Evolutionary conservation across 2,888 invertebrate genomes (phyloP).

Genomic region (Ormia ochracea): DNA sequence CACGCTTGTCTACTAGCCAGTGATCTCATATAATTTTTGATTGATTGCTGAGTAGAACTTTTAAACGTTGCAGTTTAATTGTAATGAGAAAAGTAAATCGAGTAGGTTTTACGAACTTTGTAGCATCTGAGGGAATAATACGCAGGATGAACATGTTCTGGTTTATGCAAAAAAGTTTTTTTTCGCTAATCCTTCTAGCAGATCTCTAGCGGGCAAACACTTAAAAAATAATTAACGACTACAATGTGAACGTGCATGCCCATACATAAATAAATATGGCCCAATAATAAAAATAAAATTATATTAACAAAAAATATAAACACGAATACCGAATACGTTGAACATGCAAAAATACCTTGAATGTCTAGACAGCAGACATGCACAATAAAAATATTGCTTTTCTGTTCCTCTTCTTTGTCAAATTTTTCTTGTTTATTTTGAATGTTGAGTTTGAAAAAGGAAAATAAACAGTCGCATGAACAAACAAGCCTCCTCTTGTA

Average conservation of each 20-base stretch:
- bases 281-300: constrained; percentile 46
- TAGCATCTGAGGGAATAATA: not conserved
- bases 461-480: no score
- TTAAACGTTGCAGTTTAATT: not conserved
- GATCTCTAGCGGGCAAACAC: constrained; percentile 16
- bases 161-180: constrained; percentile 42
- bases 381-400: constrained; percentile 51
- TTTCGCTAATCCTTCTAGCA: not conserved
- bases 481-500: constrained; percentile 2
- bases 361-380: constrained; percentile 60
- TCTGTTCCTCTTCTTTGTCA: not conserved
- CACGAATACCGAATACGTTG: constrained; percentile 18
- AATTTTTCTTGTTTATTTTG: not conserved
- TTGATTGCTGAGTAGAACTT: constrained; percentile 30
- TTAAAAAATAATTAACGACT: not conserved
- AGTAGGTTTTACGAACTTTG: not conserved
- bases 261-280: constrained; percentile 43
- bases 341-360: constrained; percentile 61
- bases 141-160: not conserved
- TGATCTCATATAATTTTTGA: constrained; percentile 34
- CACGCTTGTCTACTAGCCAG: constrained; percentile 18
- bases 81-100: not conserved
- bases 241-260: constrained; percentile 4
- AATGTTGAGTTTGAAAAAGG: not conserved
- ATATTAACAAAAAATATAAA: constrained; percentile 9